These are phyloP conservation scores for Tachina lurida DNA, from an alignment of 2,888 invertebrate species.

Conservation along the genomic window DNA sequence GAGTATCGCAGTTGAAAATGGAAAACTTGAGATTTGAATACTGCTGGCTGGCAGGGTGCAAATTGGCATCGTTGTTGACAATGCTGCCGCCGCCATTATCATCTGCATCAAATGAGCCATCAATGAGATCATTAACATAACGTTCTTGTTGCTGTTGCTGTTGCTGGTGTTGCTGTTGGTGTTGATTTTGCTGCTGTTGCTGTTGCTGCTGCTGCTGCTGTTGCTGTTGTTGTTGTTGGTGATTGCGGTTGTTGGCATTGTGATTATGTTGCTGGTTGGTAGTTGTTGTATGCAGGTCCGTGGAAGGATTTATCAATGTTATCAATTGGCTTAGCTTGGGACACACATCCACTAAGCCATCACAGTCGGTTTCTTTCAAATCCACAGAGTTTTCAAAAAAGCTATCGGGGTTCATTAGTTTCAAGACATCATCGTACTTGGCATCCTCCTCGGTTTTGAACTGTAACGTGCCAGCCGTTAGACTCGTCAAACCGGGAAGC, in stretches of 20 bases:
- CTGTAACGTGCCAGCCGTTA: constrained; percentile 63
- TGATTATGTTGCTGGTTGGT: constrained; percentile 5
- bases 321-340: constrained; percentile 60
- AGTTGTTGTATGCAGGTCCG: constrained; percentile 58
- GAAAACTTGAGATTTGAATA: constrained; percentile 68
- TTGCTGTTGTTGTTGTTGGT: constrained; percentile 2
- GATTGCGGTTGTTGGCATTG: constrained; percentile 27
- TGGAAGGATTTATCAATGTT: constrained; percentile 66
- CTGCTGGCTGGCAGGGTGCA: constrained; percentile 80
- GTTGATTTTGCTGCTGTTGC: constrained; percentile 25
- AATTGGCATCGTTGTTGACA: constrained; percentile 80
- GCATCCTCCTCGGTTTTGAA: constrained; percentile 55
- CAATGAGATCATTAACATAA: constrained; percentile 74
- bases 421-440: constrained; percentile 70
- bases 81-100: constrained; percentile 75
- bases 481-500: constrained; percentile 57
- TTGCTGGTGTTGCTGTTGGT: constrained; percentile 26
- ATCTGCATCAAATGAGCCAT: constrained; percentile 77
- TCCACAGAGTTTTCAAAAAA: constrained; percentile 70
- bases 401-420: constrained; percentile 70
- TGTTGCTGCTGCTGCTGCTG: neutral
- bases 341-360: constrained; percentile 72
- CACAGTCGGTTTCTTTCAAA: constrained; percentile 73
- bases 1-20: constrained; percentile 54
- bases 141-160: constrained; percentile 49